Evolutionary conservation across 2,113 vertebrate species (phyloP), one percentile per base, ranked within the genome.

Genomic region (Alexandromys fortis): DNA sequence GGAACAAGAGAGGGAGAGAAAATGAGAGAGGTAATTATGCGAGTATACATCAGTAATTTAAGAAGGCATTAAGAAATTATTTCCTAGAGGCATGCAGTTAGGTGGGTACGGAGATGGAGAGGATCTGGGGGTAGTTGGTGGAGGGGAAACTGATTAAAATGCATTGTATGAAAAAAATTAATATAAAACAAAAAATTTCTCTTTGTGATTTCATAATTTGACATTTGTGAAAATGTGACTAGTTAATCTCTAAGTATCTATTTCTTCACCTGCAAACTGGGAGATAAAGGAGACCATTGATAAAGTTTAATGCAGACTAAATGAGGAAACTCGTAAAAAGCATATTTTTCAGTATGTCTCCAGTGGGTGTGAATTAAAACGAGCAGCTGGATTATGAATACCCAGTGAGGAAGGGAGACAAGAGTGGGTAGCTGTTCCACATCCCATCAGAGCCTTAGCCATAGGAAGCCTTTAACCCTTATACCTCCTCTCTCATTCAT

Each of bases 251-350:
- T 61, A 63, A 91, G 9, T 70, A 42, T 91, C 72, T 65, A 0
- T 76, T 96, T 83, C 22, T 58, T 94, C 14, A 42, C 70, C 61
- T 77, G 55, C 4, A 94, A 91, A 94, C 76, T 35, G 33, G 21
- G n/a, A 77, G 70, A 13, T 28, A 45, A 85, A 83, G 83, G 14
- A 4, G 0, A n/a, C 7, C 28, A 12, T 30, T 24, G 79, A 26
- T 42, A 86, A 91, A 17, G 17, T 87, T 89, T 93, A 65, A 45
- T 35, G 68, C 85, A 87, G 24, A 9, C 7, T 24, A 72, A 79
- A 22, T 38, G 52, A 49, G 45, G 63, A 77, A 58, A 79, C 45
- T n/a, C 17, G 11, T 3, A 17, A 33, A 38, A 63, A 87, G 1
- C 28, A 22, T 13, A 70, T 35, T 1, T 35, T 7, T 89, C 17